phyloP scores from a whole-genome alignment of 2,888 invertebrate genomes.

The Drosophila planitibia region DNA sequence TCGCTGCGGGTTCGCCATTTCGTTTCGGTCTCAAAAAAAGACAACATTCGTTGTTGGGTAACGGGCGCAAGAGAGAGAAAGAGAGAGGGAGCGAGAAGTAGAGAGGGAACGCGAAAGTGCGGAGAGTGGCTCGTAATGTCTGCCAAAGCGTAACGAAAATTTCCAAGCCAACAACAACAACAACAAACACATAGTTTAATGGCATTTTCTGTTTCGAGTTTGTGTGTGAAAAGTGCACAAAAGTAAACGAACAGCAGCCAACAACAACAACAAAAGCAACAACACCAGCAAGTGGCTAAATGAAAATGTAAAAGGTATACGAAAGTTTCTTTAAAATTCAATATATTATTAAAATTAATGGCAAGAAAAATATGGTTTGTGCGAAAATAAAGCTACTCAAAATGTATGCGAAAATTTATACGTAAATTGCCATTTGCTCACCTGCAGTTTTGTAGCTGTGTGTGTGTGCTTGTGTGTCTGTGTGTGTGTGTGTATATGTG shows the following conservation, averaged over 20 bases:
- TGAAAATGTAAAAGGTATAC: conserved; percentile 71
- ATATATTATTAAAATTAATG: conserved; percentile 38
- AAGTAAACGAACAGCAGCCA: conserved; percentile 46
- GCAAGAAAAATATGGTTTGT: conserved; percentile 31
- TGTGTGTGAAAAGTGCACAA: conserved; percentile 75
- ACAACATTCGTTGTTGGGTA: conserved; percentile 30
- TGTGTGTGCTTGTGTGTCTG: background rate
- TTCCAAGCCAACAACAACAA: conserved; percentile 53
- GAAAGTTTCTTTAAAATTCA: conserved; percentile 30
- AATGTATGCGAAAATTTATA: conserved; percentile 36
- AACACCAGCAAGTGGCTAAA: conserved; percentile 38
- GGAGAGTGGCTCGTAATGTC: conserved; percentile 79
- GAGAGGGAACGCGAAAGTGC: conserved; percentile 56
- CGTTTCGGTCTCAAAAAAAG: conserved; percentile 60
- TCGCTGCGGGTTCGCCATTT: conserved; percentile 35
- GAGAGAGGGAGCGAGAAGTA: conserved; percentile 30
- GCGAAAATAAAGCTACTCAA: conserved; percentile 12
- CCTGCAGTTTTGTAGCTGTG: conserved; percentile 59
- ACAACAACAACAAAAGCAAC: background rate
- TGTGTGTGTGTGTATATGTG: conserved; percentile 18
- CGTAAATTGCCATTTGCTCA: conserved; percentile 71
- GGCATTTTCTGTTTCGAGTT: conserved; percentile 77
- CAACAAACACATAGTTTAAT: conserved; percentile 61
- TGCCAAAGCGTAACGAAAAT: conserved; percentile 79
- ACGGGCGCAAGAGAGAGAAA: conserved; percentile 3